These are phyloP conservation scores for Trilocha varians DNA, from an alignment of 2,888 invertebrate species.

Conservation along the genomic window DNA sequence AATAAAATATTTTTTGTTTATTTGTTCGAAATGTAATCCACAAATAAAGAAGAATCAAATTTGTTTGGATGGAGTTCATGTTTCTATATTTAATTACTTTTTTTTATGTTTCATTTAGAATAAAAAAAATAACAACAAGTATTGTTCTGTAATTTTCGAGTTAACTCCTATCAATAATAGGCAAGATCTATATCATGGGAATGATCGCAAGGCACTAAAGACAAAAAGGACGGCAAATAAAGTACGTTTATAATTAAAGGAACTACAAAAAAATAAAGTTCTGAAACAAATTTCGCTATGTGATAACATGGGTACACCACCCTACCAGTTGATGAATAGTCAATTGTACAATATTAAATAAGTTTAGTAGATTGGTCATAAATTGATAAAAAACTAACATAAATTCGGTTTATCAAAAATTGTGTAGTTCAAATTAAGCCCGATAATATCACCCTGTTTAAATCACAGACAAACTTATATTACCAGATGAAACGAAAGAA, in stretches of 20 bases:
- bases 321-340: neutral
- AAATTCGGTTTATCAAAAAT: conserved; percentile 1
- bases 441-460: conserved; percentile 11
- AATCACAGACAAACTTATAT: conserved; percentile 10
- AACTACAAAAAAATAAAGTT: too few relatives aligned
- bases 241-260: too few relatives aligned
- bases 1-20: neutral
- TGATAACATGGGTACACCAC: too few relatives aligned
- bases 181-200: too few relatives aligned
- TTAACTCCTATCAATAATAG: too few relatives aligned
- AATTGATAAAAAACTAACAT: neutral
- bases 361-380: neutral
- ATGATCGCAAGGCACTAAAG: too few relatives aligned
- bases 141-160: too few relatives aligned
- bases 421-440: conserved; percentile 2
- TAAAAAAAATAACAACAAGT: too few relatives aligned
- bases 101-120: too few relatives aligned
- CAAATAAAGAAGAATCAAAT: too few relatives aligned
- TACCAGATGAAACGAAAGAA: neutral
- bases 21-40: neutral
- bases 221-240: too few relatives aligned
- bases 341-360: neutral
- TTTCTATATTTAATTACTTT: neutral
- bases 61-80: neutral
- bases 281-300: too few relatives aligned